Evolutionary conservation across 2,888 invertebrate genomes (phyloP), one percentile per base, ranked within the genome.

Genomic region (Noctua janthe): DNA sequence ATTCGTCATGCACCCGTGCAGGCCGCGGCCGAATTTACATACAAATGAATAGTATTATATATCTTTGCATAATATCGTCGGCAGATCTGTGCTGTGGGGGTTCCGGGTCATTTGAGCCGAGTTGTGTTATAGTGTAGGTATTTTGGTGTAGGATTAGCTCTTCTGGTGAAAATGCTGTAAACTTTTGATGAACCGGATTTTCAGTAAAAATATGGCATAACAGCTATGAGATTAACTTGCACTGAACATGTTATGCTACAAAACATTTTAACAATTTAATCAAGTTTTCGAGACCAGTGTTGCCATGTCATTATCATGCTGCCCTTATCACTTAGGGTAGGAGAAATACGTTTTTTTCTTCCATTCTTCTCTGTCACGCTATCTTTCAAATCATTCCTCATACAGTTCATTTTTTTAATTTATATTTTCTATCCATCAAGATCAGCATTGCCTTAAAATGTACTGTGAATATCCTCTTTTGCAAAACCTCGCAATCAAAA

Each of bases 21-120:
- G 76, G 71, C 88, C 43, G 64, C 81, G 72, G 62, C 77, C 47
- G 67, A 82, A 90, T 89, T 89, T 80, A 88, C 90, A 89, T 89
- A 83, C 82, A 90, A 89, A 89, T 90, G 90, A 90, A 89, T 90
- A 76, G 66, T 78, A 87, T 88, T 90, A 90, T 88, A 79, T 56
- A 88, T 82, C 82, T 87, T 90, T 89, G 85, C 80, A 90, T 88
- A 87, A 88, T 87, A 83, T 82, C 59, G 20, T 71, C 15, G 56
- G 35, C 71, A 76, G 76, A 73, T 83, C 71, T 76, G 43, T 20
- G 59, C 54, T 64, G 29, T 56, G 66, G 67, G 72, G 29, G 72
- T 70, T 47, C 54, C 49, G 76, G 76, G 72, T 83, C 82, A 87
- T 87, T 87, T 71, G 17, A 49, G 49, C 56, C 0, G 1, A 64